Evolutionary conservation across 2,797 vertebrate genomes (phyloP), one percentile per base, ranked within the genome.

Genomic region (Saxicola maurus): DNA sequence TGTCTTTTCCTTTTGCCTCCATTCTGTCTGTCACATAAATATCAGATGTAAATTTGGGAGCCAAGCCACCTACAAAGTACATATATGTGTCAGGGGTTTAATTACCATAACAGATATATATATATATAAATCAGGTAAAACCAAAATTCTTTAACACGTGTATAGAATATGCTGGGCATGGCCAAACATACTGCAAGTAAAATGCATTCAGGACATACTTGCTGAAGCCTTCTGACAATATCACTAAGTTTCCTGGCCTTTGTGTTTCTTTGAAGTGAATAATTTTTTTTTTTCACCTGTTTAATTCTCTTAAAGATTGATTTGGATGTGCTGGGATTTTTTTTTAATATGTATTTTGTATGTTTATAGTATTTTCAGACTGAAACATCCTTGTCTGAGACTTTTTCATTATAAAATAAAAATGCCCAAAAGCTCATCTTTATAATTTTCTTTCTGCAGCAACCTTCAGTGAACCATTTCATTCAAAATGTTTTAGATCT

Each of bases 281-380:
- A 61, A 1, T 9, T 15, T 24, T 12, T 43, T 43, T 55, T 53
- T 82, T 65, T 9, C 7, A 33, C 11, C 4, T 23, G 1, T 57
- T 40, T 65, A n/a, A 31, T 74, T 78, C 2, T 82, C 52, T 53
- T 42, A 35, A 51, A 38, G 25, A 23, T 30, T 76, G 23, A 40
- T 11, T 48, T n/a, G 30, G 9, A 14, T 53, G 0, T 53, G 3
- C 13, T 37, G 16, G 0, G 0, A 2, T 4, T 10, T 43, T 60
- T 13, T 19, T 43, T 67, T 17, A 27, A 8, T 31, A 28, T 56
- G 12, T 60, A 17, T 38, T 66, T 16, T 42, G 5, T 40, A 11
- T 28, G 11, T 57, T 68, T 35, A 25, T 21, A 71, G 6, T 49
- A 14, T 64, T 83, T 74, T 77, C 15, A 48, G 53, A 37, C 24